These are phyloP conservation scores for Metopolophium dirhodum DNA, from an alignment of 1,140 invertebrate species.

Conservation along the genomic window DNA sequence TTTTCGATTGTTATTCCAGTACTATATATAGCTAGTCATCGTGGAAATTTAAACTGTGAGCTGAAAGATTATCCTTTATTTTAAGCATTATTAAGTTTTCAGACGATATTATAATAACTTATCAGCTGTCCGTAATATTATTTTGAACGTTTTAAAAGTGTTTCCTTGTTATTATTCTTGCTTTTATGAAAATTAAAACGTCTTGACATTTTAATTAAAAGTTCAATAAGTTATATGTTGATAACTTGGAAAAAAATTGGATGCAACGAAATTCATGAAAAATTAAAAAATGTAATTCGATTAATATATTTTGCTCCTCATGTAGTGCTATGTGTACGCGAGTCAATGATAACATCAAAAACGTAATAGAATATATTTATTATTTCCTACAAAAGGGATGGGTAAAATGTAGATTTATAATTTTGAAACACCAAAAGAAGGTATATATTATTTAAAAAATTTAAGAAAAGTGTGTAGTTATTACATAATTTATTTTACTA, in stretches of 20 bases:
- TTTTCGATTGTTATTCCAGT: neutral
- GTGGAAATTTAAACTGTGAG: neutral
- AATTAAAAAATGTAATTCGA: neutral
- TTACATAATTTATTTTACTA: too few species aligned
- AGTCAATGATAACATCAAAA: too few species aligned
- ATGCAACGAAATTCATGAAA: too few species aligned
- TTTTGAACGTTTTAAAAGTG: neutral
- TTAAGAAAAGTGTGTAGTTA: too few species aligned
- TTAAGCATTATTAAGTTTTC: neutral
- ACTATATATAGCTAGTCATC: neutral
- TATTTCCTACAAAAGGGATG: too few species aligned
- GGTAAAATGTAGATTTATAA: too few species aligned
- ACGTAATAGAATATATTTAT: too few species aligned
- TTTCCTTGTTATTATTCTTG: neutral
- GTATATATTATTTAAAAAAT: too few species aligned
- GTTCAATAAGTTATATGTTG: neutral
- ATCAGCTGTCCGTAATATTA: neutral
- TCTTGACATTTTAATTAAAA: conserved; percentile 29
- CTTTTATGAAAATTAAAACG: conserved; percentile 1
- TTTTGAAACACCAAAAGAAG: neutral
- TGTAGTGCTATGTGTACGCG: too few species aligned
- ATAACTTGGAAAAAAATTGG: neutral
- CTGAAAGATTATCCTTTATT: neutral
- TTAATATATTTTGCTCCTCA: neutral
- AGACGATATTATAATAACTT: neutral